Base-by-base conservation (phyloP, 2,797 vertebrate species). In the Lophotriccus pileatus region DNA sequence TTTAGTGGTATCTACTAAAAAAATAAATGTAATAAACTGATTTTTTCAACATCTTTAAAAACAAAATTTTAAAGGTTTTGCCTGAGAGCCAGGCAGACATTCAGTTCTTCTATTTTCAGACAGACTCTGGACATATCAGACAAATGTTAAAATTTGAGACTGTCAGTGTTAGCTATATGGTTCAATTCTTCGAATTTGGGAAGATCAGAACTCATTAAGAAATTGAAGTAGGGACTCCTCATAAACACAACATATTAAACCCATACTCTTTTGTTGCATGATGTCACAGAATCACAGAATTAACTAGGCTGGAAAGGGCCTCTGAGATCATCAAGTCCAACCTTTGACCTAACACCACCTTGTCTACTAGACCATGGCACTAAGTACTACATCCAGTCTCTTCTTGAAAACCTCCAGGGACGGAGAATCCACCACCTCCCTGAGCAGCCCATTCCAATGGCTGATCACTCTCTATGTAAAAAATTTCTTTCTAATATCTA, bases 101-200 rank as follows among this genome's bases (percentile, higher is more conserved):
- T 82, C 4, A 30, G 1, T 56, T 72, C 25, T 70, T 53, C 5
- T 44, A 3, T 22, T 75, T 89, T 80, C 58, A 50, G 30, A 25
- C 25, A 78, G 23, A 25, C 7, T 37, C 14, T 3, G 6, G n/a
- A 6, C 9, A 46, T 34, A 49, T 13, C 30, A 90, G 19, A 39
- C 7, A 44, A 43, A 75, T 47, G 17, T 10, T 43, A 82, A 25
- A 64, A 75, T 84, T 23, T 75, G 21, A 72, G 37, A 73, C 13
- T 39, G 5, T 30, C 46, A 15, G 0, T 79, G 6, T 4, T 60
- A 5, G 52, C 34, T 56, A 0, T 59, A 20, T 19, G 34, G 10
- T 39, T 39, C 11, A 72, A 4, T 8, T 46, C 18, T 64, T 55
- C 7, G 14, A 84, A 67, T 27, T 52, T 25, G 20, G 6, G 13